These are phyloP conservation scores for Halictus ligatus DNA, from an alignment of 2,888 invertebrate genomes.

Conservation along the genomic window DNA sequence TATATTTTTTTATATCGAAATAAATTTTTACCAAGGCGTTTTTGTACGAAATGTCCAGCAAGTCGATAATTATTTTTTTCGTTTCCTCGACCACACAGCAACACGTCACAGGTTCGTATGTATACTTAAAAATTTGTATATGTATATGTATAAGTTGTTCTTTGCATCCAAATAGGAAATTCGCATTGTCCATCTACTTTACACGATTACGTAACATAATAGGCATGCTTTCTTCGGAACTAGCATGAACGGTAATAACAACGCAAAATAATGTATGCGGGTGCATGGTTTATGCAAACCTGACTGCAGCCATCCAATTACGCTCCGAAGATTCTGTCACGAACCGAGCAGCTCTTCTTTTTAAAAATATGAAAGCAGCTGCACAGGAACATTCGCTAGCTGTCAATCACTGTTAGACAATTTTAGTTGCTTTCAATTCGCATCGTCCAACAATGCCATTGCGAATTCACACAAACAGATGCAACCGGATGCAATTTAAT, in stretches of 20 bases:
- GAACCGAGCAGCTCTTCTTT: not conserved
- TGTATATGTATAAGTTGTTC: slow-evolving; percentile 49
- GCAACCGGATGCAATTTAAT: not conserved
- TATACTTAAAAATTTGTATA: slow-evolving; percentile 57
- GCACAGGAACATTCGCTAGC: not conserved
- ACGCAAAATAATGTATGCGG: slow-evolving; percentile 60
- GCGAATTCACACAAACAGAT: too few species aligned
- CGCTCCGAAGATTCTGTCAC: not conserved
- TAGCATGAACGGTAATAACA: slow-evolving; percentile 65
- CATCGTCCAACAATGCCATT: not conserved
- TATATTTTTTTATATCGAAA: not conserved
- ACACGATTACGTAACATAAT: slow-evolving; percentile 62
- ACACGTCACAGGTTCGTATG: slow-evolving; percentile 45
- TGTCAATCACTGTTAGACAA: not conserved
- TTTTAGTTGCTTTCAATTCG: not conserved
- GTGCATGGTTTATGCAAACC: slow-evolving; percentile 53
- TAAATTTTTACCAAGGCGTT: not conserved
- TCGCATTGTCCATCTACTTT: slow-evolving; percentile 62
- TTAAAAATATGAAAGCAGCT: not conserved
- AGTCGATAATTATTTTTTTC: not conserved
- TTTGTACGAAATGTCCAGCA: slow-evolving; percentile 9
- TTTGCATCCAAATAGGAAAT: slow-evolving; percentile 59
- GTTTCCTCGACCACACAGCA: slow-evolving; percentile 42
- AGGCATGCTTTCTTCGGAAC: slow-evolving; percentile 62
- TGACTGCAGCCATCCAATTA: slow-evolving; percentile 36